Percentiles rank a stretch among this genome's conserved stretches.
Evolutionary conservation across 2,888 invertebrate genomes (phyloP).

Genomic region (Gastrophysa polygoni): DNA sequence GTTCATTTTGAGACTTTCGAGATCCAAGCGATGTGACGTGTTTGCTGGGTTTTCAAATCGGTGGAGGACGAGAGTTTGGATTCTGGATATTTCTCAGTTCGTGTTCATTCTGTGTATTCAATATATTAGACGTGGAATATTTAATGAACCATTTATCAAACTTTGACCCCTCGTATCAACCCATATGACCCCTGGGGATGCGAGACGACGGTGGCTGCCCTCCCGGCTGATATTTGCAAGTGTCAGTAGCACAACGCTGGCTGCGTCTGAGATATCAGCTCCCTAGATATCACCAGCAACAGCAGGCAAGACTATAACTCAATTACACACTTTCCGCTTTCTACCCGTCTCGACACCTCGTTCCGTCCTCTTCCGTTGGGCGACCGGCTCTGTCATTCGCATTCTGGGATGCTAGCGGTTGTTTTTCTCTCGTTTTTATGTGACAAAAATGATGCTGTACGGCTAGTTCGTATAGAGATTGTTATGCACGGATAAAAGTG

Average conservation of each 20-base stretch:
- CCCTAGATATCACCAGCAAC: conserved; percentile 50
- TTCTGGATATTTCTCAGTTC: no score
- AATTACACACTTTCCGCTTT: conserved; percentile 51
- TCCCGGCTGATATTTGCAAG: conserved; percentile 29
- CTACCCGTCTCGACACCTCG: conserved; percentile 22
- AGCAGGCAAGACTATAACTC: conserved; percentile 56
- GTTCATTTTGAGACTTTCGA: no score
- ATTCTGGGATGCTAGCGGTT: background rate
- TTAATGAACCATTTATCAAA: conserved; percentile 1
- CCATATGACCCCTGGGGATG: conserved; percentile 6
- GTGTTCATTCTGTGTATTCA: no score
- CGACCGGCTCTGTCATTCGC: background rate
- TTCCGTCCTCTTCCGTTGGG: background rate
- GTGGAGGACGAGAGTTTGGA: no score
- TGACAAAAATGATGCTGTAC: no score
- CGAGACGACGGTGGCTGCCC: background rate
- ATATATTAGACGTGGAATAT: background rate
- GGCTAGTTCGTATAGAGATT: no score
- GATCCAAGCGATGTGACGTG: no score
- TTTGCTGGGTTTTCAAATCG: no score
- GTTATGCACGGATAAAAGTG: no score
- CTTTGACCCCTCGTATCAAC: conserved; percentile 1
- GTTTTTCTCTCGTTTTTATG: no score
- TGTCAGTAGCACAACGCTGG: conserved; percentile 30
- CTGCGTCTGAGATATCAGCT: conserved; percentile 38